These are phyloP conservation scores for Drosophila atripex DNA, from an alignment of 2,888 invertebrate genomes.

Conservation along the genomic window DNA sequence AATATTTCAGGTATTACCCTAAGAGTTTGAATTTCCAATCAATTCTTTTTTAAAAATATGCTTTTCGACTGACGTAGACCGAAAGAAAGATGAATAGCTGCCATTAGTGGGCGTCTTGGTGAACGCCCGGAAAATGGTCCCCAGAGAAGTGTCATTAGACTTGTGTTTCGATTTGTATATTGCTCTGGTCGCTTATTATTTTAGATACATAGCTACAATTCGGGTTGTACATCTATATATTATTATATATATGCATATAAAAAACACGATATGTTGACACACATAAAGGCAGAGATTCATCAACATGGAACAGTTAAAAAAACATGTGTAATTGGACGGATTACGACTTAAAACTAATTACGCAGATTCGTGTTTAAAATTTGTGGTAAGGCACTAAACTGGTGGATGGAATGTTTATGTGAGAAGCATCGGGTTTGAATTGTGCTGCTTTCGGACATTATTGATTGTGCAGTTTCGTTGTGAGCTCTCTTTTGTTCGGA, in stretches of 20 bases:
- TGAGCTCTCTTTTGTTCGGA: slow-evolving; percentile 13
- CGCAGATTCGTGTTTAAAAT: slow-evolving; percentile 43
- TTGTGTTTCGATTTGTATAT: slow-evolving; percentile 41
- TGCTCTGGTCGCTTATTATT: slow-evolving; percentile 35
- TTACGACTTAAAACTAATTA: slow-evolving; percentile 58
- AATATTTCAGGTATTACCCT: no score
- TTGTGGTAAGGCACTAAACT: slow-evolving; percentile 61
- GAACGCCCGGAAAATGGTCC: slow-evolving; percentile 36
- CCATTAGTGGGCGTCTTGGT: slow-evolving; percentile 33
- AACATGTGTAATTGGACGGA: slow-evolving; percentile 59
- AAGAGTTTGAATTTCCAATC: not conserved
- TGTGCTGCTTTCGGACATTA: slow-evolving; percentile 12
- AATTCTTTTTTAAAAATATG: not conserved
- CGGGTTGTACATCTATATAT: slow-evolving; percentile 22
- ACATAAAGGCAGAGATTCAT: slow-evolving; percentile 41
- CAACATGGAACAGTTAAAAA: slow-evolving; percentile 39
- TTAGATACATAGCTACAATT: slow-evolving; percentile 42
- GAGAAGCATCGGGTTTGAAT: slow-evolving; percentile 24
- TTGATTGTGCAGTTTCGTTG: slow-evolving; percentile 42
- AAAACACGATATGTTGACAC: slow-evolving; percentile 47
- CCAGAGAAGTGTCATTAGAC: slow-evolving; percentile 17
- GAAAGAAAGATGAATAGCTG: slow-evolving; percentile 5
- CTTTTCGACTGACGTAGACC: not conserved
- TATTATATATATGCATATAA: slow-evolving; percentile 28
- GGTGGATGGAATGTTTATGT: slow-evolving; percentile 51